phyloP scores from a whole-genome alignment of 2,888 invertebrate genomes.

The Bhutanitis thaidina region DNA sequence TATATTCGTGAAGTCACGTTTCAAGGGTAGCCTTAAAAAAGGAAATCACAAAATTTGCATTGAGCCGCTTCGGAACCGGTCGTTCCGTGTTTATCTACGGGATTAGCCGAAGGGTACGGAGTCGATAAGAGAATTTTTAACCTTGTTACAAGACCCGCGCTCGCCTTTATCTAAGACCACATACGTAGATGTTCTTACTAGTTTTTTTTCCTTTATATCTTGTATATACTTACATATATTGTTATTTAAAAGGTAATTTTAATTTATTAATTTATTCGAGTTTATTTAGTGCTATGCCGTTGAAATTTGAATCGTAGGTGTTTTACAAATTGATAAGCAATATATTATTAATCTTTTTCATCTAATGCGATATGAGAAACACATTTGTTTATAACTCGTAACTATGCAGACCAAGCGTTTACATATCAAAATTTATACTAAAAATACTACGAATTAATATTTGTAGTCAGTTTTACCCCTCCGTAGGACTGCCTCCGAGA shows the following conservation, averaged over 20 bases:
- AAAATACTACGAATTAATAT: too few species aligned
- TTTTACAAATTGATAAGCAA: too few species aligned
- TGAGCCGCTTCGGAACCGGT: constrained; percentile 25
- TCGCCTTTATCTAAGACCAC: constrained; percentile 18
- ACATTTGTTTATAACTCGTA: too few species aligned
- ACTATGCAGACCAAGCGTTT: too few species aligned
- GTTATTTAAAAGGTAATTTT: background rate
- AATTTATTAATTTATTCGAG: background rate
- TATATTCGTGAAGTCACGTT: constrained; percentile 39
- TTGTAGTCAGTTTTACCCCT: too few species aligned
- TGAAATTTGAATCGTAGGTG: too few species aligned
- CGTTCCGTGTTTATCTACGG: constrained; percentile 51
- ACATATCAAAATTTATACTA: too few species aligned
- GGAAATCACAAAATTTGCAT: constrained; percentile 44
- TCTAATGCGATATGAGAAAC: too few species aligned
- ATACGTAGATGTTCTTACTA: constrained; percentile 10
- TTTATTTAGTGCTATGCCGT: too few species aligned
- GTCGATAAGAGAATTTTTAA: constrained; percentile 29
- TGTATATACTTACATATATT: background rate
- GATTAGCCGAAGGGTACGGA: constrained; percentile 47
- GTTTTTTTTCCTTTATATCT: background rate
- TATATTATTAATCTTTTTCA: too few species aligned
- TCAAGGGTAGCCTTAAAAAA: constrained; percentile 46
- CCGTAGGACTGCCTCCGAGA: too few species aligned
- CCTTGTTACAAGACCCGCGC: constrained; percentile 10